These are phyloP conservation scores for Polyergus mexicanus DNA, from an alignment of 1,140 invertebrate genomes.

Conservation along the genomic window DNA sequence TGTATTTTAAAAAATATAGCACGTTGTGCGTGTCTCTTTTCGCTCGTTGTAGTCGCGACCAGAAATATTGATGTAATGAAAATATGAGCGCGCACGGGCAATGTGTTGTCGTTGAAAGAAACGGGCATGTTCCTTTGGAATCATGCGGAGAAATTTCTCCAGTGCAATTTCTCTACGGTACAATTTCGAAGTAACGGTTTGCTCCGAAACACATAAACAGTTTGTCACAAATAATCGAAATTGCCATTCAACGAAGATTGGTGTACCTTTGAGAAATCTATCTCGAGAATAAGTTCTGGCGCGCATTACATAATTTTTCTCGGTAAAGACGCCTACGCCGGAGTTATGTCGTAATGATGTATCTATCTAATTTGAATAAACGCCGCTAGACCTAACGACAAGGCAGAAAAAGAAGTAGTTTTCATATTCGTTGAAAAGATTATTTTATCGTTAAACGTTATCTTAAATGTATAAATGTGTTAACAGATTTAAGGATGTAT, in stretches of 20 bases:
- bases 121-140: background rate
- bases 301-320: slow-evolving; percentile 56
- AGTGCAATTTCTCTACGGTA: slow-evolving; percentile 11
- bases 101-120: background rate
- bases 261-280: background rate
- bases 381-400: background rate
- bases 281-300: background rate
- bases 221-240: background rate
- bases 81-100: background rate
- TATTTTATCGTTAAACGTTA: slow-evolving; percentile 1
- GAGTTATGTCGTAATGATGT: slow-evolving; percentile 40
- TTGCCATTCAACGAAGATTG: background rate
- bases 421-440: background rate
- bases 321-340: slow-evolving; percentile 18
- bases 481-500: slow-evolving; percentile 1
- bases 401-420: background rate
- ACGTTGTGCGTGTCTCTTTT: slow-evolving; percentile 26
- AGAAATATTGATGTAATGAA: slow-evolving; percentile 49
- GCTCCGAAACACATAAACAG: background rate
- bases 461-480: background rate
- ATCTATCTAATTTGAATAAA: slow-evolving; percentile 34
- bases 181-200: background rate
- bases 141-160: slow-evolving; percentile 7
- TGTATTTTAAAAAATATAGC: slow-evolving; percentile 31
- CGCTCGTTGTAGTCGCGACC: background rate